A percentile compares a stretch with the other conserved stretches of the same genome.
These are phyloP conservation scores for Empidonax alnorum DNA, from an alignment of 2,113 vertebrate genomes.

Conservation along the genomic window DNA sequence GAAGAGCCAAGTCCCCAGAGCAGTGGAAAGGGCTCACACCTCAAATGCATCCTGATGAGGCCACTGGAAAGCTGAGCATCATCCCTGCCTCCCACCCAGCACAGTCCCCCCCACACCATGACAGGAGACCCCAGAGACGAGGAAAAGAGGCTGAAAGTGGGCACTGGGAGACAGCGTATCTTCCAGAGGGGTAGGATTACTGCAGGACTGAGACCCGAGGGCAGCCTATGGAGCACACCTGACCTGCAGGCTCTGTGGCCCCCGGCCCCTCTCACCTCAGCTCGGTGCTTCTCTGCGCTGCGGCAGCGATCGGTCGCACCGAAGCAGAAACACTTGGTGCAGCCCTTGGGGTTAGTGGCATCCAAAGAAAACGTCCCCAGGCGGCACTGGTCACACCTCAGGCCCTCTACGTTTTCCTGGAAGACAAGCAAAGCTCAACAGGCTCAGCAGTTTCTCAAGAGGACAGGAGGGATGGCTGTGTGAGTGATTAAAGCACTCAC, in stretches of 20 bases:
- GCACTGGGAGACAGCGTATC: neutral
- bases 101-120: fast-evolving
- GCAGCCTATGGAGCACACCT: neutral
- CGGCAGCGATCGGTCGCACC: conserved; percentile 92
- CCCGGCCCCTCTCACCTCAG: conserved; percentile 75
- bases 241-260: neutral
- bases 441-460: neutral
- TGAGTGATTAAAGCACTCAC: neutral
- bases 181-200: neutral
- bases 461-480: neutral
- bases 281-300: conserved; percentile 81
- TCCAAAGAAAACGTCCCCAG: conserved; percentile 93
- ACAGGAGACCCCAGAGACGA: neutral
- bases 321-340: conserved; percentile 98
- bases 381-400: conserved; percentile 88
- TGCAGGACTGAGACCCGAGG: neutral
- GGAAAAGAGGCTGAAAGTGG: neutral
- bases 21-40: neutral
- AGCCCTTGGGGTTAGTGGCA: conserved; percentile 91
- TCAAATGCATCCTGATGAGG: neutral
- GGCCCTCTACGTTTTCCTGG: conserved; percentile 93
- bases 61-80: neutral
- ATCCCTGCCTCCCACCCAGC: neutral
- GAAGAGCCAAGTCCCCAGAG: neutral
- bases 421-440: neutral